Conservation (phyloP, 2,113 vertebrate genomes). For the Rhodinocichla rosea region DNA sequence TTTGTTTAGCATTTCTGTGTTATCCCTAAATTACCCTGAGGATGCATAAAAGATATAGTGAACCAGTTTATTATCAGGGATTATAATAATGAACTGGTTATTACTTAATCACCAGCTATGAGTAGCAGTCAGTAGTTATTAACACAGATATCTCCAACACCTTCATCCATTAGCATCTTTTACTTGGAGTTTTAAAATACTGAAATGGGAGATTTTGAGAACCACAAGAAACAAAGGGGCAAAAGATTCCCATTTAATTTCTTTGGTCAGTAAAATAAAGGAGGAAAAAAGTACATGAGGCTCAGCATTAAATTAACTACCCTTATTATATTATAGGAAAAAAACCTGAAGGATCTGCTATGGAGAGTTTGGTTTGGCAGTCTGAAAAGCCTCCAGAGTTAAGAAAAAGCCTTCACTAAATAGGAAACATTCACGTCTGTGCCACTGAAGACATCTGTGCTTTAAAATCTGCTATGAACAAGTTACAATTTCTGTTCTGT, state of each 20-base stretch:
- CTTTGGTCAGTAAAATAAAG: background rate
- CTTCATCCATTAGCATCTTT: background rate
- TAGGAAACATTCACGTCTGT: background rate
- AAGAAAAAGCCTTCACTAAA: background rate
- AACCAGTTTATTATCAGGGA: background rate
- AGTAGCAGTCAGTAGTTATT: background rate
- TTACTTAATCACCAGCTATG: background rate
- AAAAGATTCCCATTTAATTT: background rate
- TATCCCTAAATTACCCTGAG: background rate
- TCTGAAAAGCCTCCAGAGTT: background rate
- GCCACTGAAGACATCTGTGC: background rate
- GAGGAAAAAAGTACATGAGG: background rate
- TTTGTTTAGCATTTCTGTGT: background rate
- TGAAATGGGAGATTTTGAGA: background rate
- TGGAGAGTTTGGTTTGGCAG: background rate
- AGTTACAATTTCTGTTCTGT: background rate
- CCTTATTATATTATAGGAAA: background rate
- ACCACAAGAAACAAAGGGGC: background rate
- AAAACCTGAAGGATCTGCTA: background rate
- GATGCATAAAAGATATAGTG: background rate
- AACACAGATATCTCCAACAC: background rate
- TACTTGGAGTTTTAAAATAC: background rate
- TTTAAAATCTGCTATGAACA: constrained; percentile 16
- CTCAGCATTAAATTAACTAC: background rate
- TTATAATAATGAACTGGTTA: background rate